Percentiles rank a stretch among this genome's conserved stretches.
Evolutionary conservation across 2,797 vertebrate genomes (phyloP).

Genomic region (Loris lydekkerianus): DNA sequence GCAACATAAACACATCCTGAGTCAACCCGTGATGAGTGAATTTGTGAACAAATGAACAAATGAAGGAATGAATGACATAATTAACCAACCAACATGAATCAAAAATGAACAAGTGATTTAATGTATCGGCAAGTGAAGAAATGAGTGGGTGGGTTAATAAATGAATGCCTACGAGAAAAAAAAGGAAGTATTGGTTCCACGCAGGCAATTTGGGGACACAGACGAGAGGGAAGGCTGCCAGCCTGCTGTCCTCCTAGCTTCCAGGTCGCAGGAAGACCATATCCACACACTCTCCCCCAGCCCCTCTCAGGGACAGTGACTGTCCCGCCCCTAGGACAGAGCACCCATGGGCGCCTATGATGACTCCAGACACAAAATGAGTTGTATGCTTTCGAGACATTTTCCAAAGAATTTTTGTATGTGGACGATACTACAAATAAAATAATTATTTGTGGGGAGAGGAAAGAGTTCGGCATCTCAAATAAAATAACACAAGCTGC

Average conservation of each 20-base stretch:
- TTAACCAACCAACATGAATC: not conserved
- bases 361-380: not conserved
- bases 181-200: not conserved
- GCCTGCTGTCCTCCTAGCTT: not conserved
- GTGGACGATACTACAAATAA: slow-evolving; percentile 58
- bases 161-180: not conserved
- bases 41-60: not conserved
- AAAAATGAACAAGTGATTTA: not conserved
- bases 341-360: not conserved
- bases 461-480: slow-evolving; percentile 43
- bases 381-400: not conserved
- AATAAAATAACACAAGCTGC: slow-evolving; percentile 10
- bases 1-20: not conserved
- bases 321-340: not conserved
- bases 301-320: not conserved
- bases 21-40: not conserved
- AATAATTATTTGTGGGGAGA: not conserved
- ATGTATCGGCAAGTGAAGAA: not conserved
- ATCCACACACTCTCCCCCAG: not conserved
- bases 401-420: not conserved
- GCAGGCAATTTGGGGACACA: not conserved
- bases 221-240: not conserved
- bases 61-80: not conserved
- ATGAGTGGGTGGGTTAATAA: not conserved
- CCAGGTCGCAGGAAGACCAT: not conserved